These are phyloP conservation scores for Tichodroma muraria DNA, from an alignment of 2,113 vertebrate genomes.

Conservation along the genomic window DNA sequence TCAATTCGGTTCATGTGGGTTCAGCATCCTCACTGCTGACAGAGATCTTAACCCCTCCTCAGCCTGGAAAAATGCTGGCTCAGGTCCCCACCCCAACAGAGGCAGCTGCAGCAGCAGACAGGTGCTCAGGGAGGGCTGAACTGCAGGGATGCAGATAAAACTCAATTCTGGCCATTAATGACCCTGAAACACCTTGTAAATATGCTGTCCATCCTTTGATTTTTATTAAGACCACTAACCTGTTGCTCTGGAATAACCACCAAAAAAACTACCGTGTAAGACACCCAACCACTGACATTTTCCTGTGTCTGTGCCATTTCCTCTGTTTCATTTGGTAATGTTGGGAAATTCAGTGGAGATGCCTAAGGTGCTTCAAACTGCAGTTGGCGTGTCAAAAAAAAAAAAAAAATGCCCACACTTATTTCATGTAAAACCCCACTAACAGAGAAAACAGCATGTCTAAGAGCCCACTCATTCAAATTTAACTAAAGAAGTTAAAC, in stretches of 20 bases:
- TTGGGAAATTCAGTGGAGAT: neutral
- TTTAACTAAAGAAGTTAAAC: neutral
- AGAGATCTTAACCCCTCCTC: neutral
- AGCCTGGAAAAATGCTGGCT: neutral
- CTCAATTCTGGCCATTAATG: neutral
- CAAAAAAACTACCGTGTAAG: neutral
- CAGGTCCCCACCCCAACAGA: accelerated
- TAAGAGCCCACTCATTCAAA: neutral
- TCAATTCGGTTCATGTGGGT: neutral
- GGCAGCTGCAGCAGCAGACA: neutral
- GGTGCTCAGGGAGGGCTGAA: neutral
- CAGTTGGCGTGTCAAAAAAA: neutral
- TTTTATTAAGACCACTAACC: neutral
- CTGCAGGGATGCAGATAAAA: neutral
- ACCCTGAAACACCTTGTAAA: neutral
- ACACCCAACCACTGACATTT: neutral
- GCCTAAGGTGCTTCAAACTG: neutral
- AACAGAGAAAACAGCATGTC: neutral
- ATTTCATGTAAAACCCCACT: neutral
- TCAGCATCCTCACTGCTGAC: neutral
- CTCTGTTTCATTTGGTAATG: accelerated
- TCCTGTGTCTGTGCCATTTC: neutral
- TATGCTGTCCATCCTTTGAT: neutral
- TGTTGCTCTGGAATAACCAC: neutral
- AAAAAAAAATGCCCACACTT: neutral